Base-by-base conservation (phyloP, 37 sponge, comb jelly and placozoan genomes). In the Ianthella basta region DNA sequence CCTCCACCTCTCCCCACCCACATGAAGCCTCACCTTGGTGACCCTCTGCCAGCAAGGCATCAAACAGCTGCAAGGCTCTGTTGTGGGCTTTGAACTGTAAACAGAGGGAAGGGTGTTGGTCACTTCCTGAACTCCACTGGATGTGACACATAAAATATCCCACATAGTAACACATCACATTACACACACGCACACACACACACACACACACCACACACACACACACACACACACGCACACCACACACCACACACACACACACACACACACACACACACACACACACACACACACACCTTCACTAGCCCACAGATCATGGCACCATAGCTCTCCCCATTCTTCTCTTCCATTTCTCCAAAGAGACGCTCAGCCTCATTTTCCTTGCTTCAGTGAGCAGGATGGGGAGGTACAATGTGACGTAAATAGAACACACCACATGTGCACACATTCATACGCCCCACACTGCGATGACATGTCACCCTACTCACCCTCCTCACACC, bases 321-420 rank as follows among this genome's bases (percentile, higher is more conserved):
- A 65, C 82, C 88, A 82, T 93, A 93, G 2, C 90, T 85, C n/a
- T 55, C 85, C 20, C 88, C 93, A 72, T 93, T 63, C 74, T 87
- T 93, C 59, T 82, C 82, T 18, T 25, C 27, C 87, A 89, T 93
- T 35, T 82, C 78, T 1, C 35, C 64, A 73, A 93, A 93, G 10
- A 93, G 39, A 50, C 75, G 67, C 37, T 89, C 90, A 0, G 90
- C 88, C 60, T 53, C 1, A 55, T 93, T 93, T 16, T 89, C 63
- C 25, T 10, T 6, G 44, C 93, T 93, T 40, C 16, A 64, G 23
- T 0, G 4, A 0, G 4, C 15, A 44, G 39, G 10, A 75, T 34
- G 54, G 18, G 37, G n/a, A 70, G 21, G 12, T 70, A 70, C 10
- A 70, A 25, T 35, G 4, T 3, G 34, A 35, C 37, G 5, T 10